These are phyloP conservation scores for Ganaspis sp. DNA, from an alignment of 1,140 invertebrate species.

Conservation along the genomic window DNA sequence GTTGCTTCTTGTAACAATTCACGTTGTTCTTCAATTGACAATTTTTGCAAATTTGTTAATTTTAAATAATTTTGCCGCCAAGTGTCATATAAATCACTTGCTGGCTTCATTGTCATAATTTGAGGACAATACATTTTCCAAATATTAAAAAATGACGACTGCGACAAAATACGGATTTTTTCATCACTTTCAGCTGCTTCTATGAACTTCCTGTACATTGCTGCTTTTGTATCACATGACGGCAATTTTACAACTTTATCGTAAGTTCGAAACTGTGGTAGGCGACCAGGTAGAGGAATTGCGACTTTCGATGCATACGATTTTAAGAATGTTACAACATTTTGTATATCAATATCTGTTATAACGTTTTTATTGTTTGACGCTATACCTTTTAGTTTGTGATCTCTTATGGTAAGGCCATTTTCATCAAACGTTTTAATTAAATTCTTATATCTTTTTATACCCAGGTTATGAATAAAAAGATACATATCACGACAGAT, in stretches of 20 bases:
- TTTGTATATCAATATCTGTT: not conserved
- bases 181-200: not conserved
- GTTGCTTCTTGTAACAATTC: not conserved
- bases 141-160: not conserved
- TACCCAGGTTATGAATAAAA: not conserved
- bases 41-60: not conserved
- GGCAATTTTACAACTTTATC: conserved; percentile 21
- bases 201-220: not conserved
- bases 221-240: not conserved
- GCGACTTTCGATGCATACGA: not conserved
- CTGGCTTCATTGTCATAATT: conserved; percentile 1
- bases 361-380: not conserved
- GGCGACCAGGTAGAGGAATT: not conserved
- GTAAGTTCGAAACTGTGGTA: conserved; percentile 14
- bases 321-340: not conserved
- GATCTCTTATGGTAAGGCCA: not conserved
- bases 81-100: conserved; percentile 4
- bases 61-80: conserved; percentile 22
- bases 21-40: not conserved
- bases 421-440: not conserved
- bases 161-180: not conserved
- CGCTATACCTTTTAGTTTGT: not conserved
- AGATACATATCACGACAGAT: not conserved
- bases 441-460: not conserved
- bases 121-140: conserved; percentile 4